Evolutionary conservation across 2,113 vertebrate species (phyloP), one percentile per base, ranked within the genome.

Genomic region (Tamias sibiricus): DNA sequence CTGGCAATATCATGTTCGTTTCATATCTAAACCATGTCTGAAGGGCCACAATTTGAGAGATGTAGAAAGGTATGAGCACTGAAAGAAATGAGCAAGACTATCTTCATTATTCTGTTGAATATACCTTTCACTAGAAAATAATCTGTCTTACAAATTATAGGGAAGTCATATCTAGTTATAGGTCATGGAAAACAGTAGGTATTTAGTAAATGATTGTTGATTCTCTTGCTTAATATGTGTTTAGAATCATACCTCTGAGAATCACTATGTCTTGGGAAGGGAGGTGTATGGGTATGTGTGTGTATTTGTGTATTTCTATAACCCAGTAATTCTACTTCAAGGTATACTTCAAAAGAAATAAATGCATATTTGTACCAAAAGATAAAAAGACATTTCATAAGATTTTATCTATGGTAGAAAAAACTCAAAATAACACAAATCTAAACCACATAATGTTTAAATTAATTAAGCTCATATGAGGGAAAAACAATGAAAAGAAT

Each of bases 71-170:
- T 94, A 14, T 89, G 62, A 85, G n/a, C 59, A 92, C 59, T 68
- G 24, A 68, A 94, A 88, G n/a, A 81, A 83, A 57, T 6, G 4
- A 94, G 42, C 1, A 66, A 91, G 20, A 47, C 54, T 42, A 30
- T 87, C 17, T 90, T 95, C 68, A 37, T 82, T 62, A 69, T 75
- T 44, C n/a, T 82, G 66, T 44, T 79, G 87, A 94, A 69, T 77
- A 72, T 88, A 30, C 57, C 28, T 81, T 75, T 66, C 32, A 49
- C 10, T 91, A 66, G 59, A 66, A 80, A 94, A 85, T 4, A 30
- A 52, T 52, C 22, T 82, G 6, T 72, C 37, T 84, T 77, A 93
- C 28, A 91, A 74, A 79, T 84, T 68, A 68, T 40, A 52, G 40
- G 64, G 10, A 6, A 80, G 24, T 75, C 47, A 52, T 62, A 64